Evolutionary conservation across 2,113 vertebrate genomes (phyloP), one percentile per base, ranked within the genome.

Genomic region (Pipra filicauda): DNA sequence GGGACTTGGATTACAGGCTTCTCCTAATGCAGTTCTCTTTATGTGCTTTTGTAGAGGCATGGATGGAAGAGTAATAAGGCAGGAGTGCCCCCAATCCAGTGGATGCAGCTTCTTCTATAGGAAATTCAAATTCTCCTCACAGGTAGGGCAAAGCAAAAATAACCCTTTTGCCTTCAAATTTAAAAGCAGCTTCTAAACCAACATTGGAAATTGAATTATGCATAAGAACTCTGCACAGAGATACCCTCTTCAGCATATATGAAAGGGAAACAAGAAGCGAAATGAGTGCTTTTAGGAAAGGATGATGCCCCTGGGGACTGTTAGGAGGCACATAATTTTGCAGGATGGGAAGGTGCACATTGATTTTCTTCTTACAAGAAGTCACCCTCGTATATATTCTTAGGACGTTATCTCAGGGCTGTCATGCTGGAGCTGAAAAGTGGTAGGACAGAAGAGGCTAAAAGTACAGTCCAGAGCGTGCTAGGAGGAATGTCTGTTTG

Each of bases 1-100:
- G 76, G 70, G 86, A 65, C 83, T 84, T 72, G 88, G 80, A 93
- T 95, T 95, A 91, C 77, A 87, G 73, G 58, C 76, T 93, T 89
- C 73, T 95, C 48, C 88, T 91, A 85, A 81, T 69, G 74, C 76
- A 81, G 78, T 48, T 86, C 79, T 86, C 92, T 54, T 55, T 67
- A 66, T 1, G 11, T 90, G 52, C 59, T 86, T 93, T 86, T 93
- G 75, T 46, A 61, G 49, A 71, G 55, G 19, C 55, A 74, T 6
- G 31, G 85, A 74, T 83, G 65, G n/a, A 20, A 94, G 72, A 92
- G 94, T 80, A 95, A 93, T n/a, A 61, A 89, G 22, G 48, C 43
- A 89, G 70, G 54, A 69, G 18, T 48, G 66, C 92, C 67, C 61
- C 61, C 41, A 59, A 11, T 49, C 48, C 66, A 43, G 35, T 31